Evolutionary conservation across 2,797 vertebrate species (phyloP).

Genomic region (Leucoraja ocellata): DNA sequence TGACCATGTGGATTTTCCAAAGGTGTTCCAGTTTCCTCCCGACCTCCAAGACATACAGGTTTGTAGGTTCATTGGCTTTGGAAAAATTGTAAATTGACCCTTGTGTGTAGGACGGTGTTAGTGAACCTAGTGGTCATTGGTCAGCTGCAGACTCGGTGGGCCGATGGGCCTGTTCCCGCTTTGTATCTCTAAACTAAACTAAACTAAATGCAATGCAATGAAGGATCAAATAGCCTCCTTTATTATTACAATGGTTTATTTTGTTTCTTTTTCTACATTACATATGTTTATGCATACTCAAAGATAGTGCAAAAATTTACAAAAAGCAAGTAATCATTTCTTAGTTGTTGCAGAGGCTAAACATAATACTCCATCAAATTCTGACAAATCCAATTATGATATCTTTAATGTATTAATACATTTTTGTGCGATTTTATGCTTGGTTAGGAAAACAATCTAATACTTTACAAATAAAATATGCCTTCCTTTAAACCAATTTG

Average conservation of each 20-base stretch:
- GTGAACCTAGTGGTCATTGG: too few species aligned
- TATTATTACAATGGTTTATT: not conserved
- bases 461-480: not conserved
- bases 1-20: too few species aligned
- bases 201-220: not conserved
- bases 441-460: not conserved
- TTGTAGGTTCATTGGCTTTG: too few species aligned
- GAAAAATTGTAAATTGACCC: too few species aligned
- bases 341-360: not conserved
- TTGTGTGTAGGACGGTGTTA: too few species aligned
- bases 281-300: not conserved
- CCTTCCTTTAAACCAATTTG: not conserved
- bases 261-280: not conserved
- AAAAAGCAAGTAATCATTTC: not conserved
- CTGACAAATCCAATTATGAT: slow-evolving; percentile 4
- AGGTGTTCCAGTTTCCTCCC: too few species aligned
- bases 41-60: too few species aligned
- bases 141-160: too few species aligned
- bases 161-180: too few species aligned
- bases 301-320: not conserved
- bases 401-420: not conserved
- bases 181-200: too few species aligned
- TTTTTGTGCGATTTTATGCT: not conserved
- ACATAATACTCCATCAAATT: not conserved
- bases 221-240: not conserved